A percentile compares a stretch with the other conserved stretches of the same genome.
Evolutionary conservation across 2,113 vertebrate genomes (phyloP).

Genomic region (Gambusia affinis): DNA sequence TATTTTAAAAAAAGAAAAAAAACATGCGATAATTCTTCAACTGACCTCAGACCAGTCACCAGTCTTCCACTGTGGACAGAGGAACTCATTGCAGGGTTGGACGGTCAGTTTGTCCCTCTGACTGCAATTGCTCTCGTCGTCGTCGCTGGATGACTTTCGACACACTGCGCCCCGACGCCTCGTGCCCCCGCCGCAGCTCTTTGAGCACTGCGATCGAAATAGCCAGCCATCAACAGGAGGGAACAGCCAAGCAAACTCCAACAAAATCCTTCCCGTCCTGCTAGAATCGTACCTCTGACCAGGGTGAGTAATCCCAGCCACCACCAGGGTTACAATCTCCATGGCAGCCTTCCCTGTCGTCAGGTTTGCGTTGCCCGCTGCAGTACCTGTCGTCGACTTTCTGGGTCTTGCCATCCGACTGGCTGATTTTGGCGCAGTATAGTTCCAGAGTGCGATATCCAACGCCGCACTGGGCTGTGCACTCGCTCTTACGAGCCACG

Average conservation of each 20-base stretch:
- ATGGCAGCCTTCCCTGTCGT: constrained; percentile 88
- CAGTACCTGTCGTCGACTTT: constrained; percentile 92
- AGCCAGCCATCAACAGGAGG: constrained; percentile 15
- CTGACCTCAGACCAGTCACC: constrained; percentile 97
- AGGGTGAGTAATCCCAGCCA: constrained; percentile 93
- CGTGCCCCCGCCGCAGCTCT: constrained; percentile 90
- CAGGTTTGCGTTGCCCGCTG: constrained; percentile 85
- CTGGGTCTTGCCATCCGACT: constrained; percentile 85
- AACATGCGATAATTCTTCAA: neutral
- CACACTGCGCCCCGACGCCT: constrained; percentile 89
- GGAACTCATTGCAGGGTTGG: constrained; percentile 91
- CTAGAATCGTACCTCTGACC: constrained; percentile 89
- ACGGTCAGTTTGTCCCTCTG: constrained; percentile 88
- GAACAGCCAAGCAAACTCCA: neutral
- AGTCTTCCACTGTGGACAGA: constrained; percentile 92
- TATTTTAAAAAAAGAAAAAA: neutral
- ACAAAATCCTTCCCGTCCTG: constrained; percentile 17
- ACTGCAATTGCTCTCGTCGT: constrained; percentile 89
- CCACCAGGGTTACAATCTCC: constrained; percentile 92
- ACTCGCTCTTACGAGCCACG: constrained; percentile 89
- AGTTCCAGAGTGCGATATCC: constrained; percentile 92
- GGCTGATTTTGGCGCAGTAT: constrained; percentile 89
- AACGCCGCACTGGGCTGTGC: constrained; percentile 89
- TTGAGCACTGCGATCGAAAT: constrained; percentile 86
- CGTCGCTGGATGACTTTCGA: constrained; percentile 83